A percentile compares a stretch with the other conserved stretches of the same genome.
phyloP scores from a whole-genome alignment of 2,888 invertebrate genomes.

The Leuctra nigra region DNA sequence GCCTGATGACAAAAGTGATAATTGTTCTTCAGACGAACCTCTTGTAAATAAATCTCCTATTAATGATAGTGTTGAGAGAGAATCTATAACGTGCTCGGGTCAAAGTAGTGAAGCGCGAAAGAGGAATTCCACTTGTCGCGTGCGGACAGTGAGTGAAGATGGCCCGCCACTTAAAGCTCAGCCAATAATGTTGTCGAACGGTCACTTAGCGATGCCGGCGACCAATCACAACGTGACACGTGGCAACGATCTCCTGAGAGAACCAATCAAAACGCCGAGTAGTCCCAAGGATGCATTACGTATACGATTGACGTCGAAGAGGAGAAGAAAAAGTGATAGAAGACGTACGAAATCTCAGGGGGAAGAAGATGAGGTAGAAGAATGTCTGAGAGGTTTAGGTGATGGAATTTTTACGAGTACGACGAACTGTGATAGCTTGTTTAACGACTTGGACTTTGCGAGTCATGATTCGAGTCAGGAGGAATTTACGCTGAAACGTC shows the following conservation, averaged over 20 bases:
- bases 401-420: constrained; percentile 19
- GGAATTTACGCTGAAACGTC: constrained; percentile 22
- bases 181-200: constrained; percentile 9
- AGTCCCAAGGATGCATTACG: neutral
- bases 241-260: neutral
- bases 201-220: constrained; percentile 2
- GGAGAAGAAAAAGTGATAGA: constrained; percentile 11
- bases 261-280: constrained; percentile 5
- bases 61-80: neutral
- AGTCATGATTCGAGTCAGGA: constrained; percentile 11
- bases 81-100: no score
- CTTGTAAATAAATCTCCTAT: neutral
- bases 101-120: neutral
- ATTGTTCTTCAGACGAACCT: neutral
- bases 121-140: constrained; percentile 16
- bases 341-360: constrained; percentile 29
- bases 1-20: neutral
- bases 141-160: constrained; percentile 22
- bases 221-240: neutral
- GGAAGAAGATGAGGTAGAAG: constrained; percentile 19
- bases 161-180: constrained; percentile 23
- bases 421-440: constrained; percentile 21
- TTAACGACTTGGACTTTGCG: neutral
- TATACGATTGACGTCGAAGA: neutral
- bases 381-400: constrained; percentile 13